Evolutionary conservation across 2,888 invertebrate genomes (phyloP).

Genomic region (Dynastes tityus): DNA sequence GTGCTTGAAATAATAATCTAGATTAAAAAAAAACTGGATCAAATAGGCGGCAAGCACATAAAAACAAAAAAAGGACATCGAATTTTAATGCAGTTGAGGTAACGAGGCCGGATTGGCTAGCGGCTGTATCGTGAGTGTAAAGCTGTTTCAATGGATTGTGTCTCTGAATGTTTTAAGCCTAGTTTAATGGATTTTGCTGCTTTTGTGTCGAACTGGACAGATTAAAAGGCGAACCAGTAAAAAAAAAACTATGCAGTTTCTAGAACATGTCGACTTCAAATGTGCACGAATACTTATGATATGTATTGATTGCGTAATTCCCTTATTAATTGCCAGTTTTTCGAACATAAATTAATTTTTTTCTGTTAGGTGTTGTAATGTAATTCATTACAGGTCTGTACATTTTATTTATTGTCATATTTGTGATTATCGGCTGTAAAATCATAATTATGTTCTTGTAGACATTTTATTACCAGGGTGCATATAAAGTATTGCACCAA

Average conservation of each 20-base stretch:
- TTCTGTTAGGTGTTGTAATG: background rate
- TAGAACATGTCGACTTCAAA: background rate
- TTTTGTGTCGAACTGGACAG: constrained; percentile 3
- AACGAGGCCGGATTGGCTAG: background rate
- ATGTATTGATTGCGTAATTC: background rate
- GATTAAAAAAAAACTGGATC: constrained; percentile 28
- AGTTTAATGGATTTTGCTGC: constrained; percentile 30
- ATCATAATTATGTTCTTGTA: too few relatives aligned
- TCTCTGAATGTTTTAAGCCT: constrained; percentile 8
- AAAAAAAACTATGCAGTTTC: background rate
- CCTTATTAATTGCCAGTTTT: constrained; percentile 3
- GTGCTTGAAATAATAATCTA: background rate
- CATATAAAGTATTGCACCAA: too few relatives aligned
- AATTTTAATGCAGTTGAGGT: constrained; percentile 14
- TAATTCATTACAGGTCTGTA: background rate
- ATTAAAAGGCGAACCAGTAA: constrained; percentile 9
- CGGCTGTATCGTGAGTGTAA: background rate
- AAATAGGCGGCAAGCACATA: constrained; percentile 6
- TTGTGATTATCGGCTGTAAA: background rate
- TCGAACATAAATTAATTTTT: constrained; percentile 25
- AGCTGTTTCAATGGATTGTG: constrained; percentile 3
- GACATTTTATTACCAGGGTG: too few relatives aligned
- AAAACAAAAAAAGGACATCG: constrained; percentile 28
- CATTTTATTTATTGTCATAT: background rate
- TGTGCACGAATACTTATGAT: background rate